Base-by-base conservation (phyloP, 2,888 invertebrate species). In the Chrysina gloriosa region DNA sequence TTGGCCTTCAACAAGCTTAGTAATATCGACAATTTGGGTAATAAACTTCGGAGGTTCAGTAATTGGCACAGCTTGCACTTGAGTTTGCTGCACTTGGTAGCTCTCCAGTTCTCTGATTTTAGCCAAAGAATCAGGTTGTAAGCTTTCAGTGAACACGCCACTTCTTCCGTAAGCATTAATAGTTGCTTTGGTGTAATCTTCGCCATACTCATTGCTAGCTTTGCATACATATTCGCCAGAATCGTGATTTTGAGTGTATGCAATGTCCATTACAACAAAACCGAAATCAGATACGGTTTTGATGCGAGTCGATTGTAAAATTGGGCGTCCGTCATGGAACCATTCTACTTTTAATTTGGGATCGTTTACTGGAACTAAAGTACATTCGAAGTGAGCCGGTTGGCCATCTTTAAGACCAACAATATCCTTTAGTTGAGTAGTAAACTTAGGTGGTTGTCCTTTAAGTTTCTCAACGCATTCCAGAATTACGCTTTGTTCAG, bases 231-330 rank as follows among this genome's bases (percentile, higher is more conserved):
- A 96, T 85, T 96, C 96, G 27, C 97, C 97, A 69, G 92, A 91
- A 80, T 97, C 97, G 76, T 96, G 96, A 73, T 92, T 92, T 85
- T 96, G 94, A 29, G 96, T 91, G 76, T 96, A 95, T n/a, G 96
- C 92, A 77, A 97, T 95, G 78, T 97, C 97, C 84, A 97, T 88
- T 5, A 96, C 92, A 7, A 97, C 96, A 80, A 95, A 97, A 54
- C 97, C 97, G 79, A 97, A 97, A 82, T 97, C 97, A 48, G 95
- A 95, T 0, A 97, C 94, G 70, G 93, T 93, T 84, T 97, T 96
- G 77, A 96, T 95, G 72, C 97, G 89, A 19, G 93, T 93, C 2
- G 95, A 94, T 79, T 96, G 94, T 67, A 94, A 89, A 73, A 99
- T 84, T 0, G 95, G 94, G 78, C 94, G 88, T 3, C 95, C 96